Base-by-base conservation (phyloP, 2,888 invertebrate species). In the Nipponacmea schrenckii region DNA sequence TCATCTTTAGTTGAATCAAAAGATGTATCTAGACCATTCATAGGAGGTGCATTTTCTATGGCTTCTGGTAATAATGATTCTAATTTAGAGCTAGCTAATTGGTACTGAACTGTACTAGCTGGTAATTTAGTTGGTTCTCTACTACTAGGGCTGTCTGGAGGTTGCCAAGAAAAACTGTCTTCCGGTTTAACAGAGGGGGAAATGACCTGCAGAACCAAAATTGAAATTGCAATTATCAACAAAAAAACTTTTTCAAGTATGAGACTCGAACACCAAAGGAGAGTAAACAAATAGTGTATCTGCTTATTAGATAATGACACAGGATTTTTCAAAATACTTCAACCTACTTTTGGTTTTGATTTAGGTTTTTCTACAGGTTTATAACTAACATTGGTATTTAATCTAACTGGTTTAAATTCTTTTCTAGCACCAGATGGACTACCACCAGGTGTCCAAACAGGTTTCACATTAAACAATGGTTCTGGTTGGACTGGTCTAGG, bases 391-490 rank as follows among this genome's bases (percentile, higher is more conserved):
- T 71, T 68, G n/a, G 81, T 80, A 68, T 82, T 78, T 48, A 81
- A 71, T 50, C 79, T 79, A 26, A 85, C 79, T 62, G 85, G 83
- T 73, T 80, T 80, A 77, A 81, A 84, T 70, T 81, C 84, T 73
- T 81, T 84, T 72, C 78, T 80, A 10, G 71, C 73, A 12, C 74
- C 65, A 8, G 71, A 71, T 17, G 78, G 27, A 7, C 75, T 77
- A 15, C 79, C 77, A 17, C 80, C 81, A 46, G 84, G 83, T 70
- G 80, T 82, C 85, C 84, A 85, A 62, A 82, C 77, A 12, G 80
- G 74, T 10, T 82, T 78, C 50, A 82, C 75, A 70, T 77, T 77
- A 12, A 80, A 74, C 56, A 64, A 65, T 7, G 68, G 72, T 24
- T 70, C 67, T 3, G 74, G 72, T 20, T 67, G 69, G 8, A 65